Percentiles rank a stretch among this genome's conserved stretches.
These are phyloP conservation scores for Alectoris magna DNA, from an alignment of 2,797 vertebrate species.

Conservation along the genomic window DNA sequence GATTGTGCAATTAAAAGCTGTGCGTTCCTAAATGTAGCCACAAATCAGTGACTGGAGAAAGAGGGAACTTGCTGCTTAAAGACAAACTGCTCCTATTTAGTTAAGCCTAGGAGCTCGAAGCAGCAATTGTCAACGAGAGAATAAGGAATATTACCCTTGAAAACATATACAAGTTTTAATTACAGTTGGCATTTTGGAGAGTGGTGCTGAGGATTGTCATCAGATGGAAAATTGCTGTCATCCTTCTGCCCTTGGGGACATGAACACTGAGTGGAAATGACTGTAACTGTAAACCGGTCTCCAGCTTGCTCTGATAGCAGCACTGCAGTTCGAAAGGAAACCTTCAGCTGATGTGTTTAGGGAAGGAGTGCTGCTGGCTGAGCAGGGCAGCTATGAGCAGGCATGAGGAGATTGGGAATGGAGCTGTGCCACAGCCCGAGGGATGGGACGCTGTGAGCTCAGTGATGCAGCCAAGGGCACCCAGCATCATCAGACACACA, in stretches of 20 bases:
- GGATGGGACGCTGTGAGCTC: fast-evolving
- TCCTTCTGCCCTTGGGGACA: background rate
- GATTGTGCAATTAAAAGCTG: background rate
- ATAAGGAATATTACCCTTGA: slow-evolving; percentile 12
- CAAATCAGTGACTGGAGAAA: background rate
- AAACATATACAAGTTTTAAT: slow-evolving; percentile 44
- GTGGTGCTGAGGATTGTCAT: background rate
- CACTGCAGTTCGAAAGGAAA: background rate
- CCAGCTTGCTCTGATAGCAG: background rate
- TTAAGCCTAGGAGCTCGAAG: slow-evolving; percentile 13
- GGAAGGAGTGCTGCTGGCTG: fast-evolving
- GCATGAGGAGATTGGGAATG: background rate
- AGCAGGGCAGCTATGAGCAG: background rate
- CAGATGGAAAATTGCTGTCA: background rate
- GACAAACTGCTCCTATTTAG: slow-evolving; percentile 11
- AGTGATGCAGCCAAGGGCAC: background rate
- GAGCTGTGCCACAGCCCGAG: background rate
- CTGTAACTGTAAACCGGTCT: background rate
- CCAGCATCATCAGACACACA: fast-evolving
- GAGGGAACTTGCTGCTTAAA: slow-evolving; percentile 5
- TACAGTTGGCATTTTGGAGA: slow-evolving; percentile 28
- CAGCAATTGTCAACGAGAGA: slow-evolving; percentile 25
- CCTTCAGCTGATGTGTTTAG: background rate
- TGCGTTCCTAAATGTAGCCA: background rate
- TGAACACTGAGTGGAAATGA: fast-evolving